These are phyloP conservation scores for Crax fasciolata DNA, from an alignment of 2,797 vertebrate species.

Conservation along the genomic window DNA sequence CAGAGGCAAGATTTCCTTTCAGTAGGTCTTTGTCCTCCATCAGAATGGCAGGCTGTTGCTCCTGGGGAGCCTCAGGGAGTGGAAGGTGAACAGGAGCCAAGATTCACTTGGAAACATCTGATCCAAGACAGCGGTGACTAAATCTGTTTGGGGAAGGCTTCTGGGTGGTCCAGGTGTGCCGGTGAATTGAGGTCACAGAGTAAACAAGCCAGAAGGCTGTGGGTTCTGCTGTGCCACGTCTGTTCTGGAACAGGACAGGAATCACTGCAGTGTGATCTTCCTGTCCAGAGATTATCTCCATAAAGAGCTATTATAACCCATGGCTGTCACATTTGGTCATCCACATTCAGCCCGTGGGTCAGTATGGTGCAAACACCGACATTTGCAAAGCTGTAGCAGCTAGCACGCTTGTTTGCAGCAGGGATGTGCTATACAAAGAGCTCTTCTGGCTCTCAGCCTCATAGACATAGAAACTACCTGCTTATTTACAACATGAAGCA, in stretches of 20 bases:
- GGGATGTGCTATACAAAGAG: not conserved
- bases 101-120: conserved; percentile 15
- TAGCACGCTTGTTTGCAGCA: not conserved
- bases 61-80: not conserved
- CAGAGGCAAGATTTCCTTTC: not conserved
- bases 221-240: not conserved
- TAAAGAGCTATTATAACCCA: not conserved
- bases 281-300: not conserved
- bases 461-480: not conserved
- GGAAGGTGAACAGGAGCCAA: not conserved
- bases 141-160: not conserved
- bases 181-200: not conserved
- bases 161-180: conserved; percentile 25
- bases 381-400: not conserved
- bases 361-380: not conserved
- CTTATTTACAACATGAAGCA: fast-evolving
- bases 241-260: not conserved
- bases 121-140: not conserved
- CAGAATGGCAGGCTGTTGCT: not conserved
- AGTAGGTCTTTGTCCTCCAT: not conserved
- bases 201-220: not conserved
- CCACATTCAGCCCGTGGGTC: not conserved
- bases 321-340: not conserved
- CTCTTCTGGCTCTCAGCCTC: not conserved
- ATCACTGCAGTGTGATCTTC: not conserved